Evolutionary conservation across 2,888 invertebrate genomes (phyloP), one percentile per base, ranked within the genome.

Genomic region (Erynnis tages): DNA sequence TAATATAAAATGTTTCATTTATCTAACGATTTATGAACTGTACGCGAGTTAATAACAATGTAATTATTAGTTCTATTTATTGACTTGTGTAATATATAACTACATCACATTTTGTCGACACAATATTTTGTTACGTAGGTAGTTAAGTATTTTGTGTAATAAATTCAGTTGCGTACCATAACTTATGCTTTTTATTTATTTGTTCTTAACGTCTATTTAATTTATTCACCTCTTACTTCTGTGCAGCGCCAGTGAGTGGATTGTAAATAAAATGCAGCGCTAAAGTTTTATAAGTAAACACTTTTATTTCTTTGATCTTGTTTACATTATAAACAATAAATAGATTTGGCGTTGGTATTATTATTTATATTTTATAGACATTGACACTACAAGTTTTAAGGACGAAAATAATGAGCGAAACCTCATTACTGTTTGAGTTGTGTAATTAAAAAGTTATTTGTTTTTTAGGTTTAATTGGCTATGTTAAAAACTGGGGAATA

Each of bases 311-410:
- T 27, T 29, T 19, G 13, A 23, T 23, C 16, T 35, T 7, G 10
- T 37, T 32, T 21, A 35, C 17, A 34, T 44, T 23, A 37, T 37
- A 40, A 44, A 46, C 43, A 56, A 58, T 58, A 61, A 59, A 57
- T 60, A 68, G 64, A 55, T 70, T 74, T 73, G 70, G 72, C 69
- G 68, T 70, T 67, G 69, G 67, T 63, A 66, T 70, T 64, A 66
- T 70, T 64, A 35, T 17, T 35, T 56, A 63, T 59, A 61, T 38
- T 38, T 35, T 27, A 40, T 44, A 45, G 11, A 35, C 46, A 27
- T 46, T 27, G 17, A 46, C 4, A 46, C 34, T 46, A 16, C 1
- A 14, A 4, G 23, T 17, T 2, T 25, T 8, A 38, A 11, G 5
- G 16, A 30, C 37, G 21, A 37, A 37, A 37, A 29, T 37, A 47